Base-by-base conservation (phyloP, 2,888 invertebrate species). In the Napeogenes sylphis region DNA sequence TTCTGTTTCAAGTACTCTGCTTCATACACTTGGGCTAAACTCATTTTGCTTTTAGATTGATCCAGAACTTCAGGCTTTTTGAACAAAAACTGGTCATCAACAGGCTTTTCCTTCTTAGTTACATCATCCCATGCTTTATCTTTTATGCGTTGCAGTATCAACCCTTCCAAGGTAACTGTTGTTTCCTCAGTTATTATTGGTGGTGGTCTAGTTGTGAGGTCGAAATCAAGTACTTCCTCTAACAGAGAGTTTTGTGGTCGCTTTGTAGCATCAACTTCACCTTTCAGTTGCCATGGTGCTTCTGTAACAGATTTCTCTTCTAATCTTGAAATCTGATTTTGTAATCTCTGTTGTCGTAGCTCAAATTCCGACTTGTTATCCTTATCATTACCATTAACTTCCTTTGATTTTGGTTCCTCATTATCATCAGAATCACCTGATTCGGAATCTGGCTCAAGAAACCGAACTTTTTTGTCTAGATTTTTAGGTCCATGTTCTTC, bases 71-170 rank as follows among this genome's bases (percentile, higher is more conserved):
- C 91, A 69, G 95, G 93, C 78, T 98, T 98, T 75, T 97, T 97
- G 80, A 95, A 98, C 66, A 95, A 95, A 55, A 94, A 90, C 2
- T 96, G 94, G 12, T 96, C 95, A 67, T 96, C 95, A 2, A 94
- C 93, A 0, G 96, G 96, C 79, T 97, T 97, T 32, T 94, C 93
- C 89, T 97, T 98, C 58, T 95, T 92, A 66, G 94, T 94, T 0
- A 98, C 98, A 83, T 99, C 98, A 81, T 99, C 98, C 94, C 96
- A 99, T 0, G 95, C 95, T 90, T 96, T 94, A 77, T 99, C 98
- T 85, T 97, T 98, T 45, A 99, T 96, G 74, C 99, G 92, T 77
- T 95, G 96, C 69, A 89, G 93, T n/a, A 99, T 97, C 13, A 99
- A 93, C 70, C 97, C 96, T 85, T 99, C 99, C 55, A 99, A 84